Base-by-base conservation (phyloP, 1,140 invertebrate species). In the Drosophila pectinifera region DNA sequence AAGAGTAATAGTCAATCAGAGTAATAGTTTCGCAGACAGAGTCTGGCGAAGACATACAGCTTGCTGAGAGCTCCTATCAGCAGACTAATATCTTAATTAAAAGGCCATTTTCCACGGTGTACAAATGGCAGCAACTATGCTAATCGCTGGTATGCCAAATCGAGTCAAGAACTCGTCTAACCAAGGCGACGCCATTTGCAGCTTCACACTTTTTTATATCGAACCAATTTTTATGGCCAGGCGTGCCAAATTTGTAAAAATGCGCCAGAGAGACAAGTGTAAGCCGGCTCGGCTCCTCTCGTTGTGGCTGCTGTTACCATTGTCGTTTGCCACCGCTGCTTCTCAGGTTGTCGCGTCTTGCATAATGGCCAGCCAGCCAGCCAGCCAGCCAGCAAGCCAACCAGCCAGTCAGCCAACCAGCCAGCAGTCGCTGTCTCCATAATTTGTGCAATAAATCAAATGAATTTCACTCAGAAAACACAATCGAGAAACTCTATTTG, bases 361-460 rank as follows among this genome's bases (percentile, higher is more conserved):
- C 80, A 86, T 79, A 88, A 88, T 82, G 53, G 45, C 53, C 39
- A 31, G 61, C 20, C 36, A 20, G 65, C 18, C 73, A 46, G 57
- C 41, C 43, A 24, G 18, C 34, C n/a, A n/a, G n/a, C 20, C 34
- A n/a, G n/a, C n/a, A n/a, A n/a, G n/a, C n/a, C n/a, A n/a, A n/a
- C n/a, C n/a, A n/a, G n/a, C n/a, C n/a, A n/a, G n/a, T n/a, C n/a
- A n/a, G n/a, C n/a, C n/a, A n/a, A n/a, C n/a, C n/a, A n/a, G n/a
- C n/a, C n/a, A 36, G 53, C 28, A 36, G 49, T 34, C 34, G 61
- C 57, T 72, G 63, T 83, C 67, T 88, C 80, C 72, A 89, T 83
- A 89, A 83, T 89, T 89, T 89, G 83, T 89, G 83, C 84, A 88
- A 88, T 88, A 88, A 88, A 88, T 88, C 83, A 83, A 89, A 88